Evolutionary conservation across 2,888 invertebrate genomes (phyloP).

Genomic region (Chrysopilus asiliformis): DNA sequence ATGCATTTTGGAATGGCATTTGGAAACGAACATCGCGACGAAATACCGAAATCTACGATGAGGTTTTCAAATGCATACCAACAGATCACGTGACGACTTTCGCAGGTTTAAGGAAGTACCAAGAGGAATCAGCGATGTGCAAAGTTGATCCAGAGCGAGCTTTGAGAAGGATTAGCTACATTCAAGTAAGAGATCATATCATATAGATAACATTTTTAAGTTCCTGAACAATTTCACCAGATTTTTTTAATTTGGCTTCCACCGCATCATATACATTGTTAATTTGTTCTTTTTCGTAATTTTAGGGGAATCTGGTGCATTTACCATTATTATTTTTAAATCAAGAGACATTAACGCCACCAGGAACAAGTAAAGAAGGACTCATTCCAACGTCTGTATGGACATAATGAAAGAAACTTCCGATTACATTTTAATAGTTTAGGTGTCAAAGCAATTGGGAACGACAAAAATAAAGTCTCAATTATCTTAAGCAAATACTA

Average conservation of each 20-base stretch:
- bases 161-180: conserved; percentile 54
- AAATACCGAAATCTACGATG: conserved; percentile 84
- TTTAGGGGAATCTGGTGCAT: conserved; percentile 71
- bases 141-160: conserved; percentile 60
- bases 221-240: background rate
- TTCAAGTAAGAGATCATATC: conserved; percentile 42
- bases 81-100: conserved; percentile 71
- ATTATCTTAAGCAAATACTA: too few species aligned
- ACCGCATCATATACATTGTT: background rate
- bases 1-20: conserved; percentile 68
- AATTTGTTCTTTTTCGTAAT: conserved; percentile 1
- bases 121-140: conserved; percentile 58
- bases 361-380: conserved; percentile 73
- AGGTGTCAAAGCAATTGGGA: too few species aligned
- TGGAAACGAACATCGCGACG: conserved; percentile 69
- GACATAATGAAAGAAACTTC: too few species aligned
- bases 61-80: conserved; percentile 86
- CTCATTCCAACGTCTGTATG: conserved; percentile 86
- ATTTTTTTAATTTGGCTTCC: background rate
- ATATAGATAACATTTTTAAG: background rate
- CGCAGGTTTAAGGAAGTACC: conserved; percentile 59
- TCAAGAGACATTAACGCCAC: conserved; percentile 73
- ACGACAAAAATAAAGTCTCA: too few species aligned
- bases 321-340: conserved; percentile 82
- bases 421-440: too few species aligned